Conservation (phyloP, 2,888 invertebrate species). For the Sinotaia quadrata region DNA sequence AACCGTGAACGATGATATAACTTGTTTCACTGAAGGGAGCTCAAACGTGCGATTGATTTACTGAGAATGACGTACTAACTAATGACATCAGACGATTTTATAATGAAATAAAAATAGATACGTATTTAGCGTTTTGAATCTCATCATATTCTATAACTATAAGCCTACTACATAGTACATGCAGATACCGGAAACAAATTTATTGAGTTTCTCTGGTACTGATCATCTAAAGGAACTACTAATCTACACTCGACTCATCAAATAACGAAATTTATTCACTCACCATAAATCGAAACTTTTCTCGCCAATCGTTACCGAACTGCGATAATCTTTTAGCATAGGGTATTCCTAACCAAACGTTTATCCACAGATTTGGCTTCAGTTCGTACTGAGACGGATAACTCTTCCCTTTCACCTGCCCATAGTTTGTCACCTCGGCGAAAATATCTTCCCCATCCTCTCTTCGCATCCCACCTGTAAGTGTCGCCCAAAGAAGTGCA, state of each 20-base stretch:
- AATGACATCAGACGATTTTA: too few relatives aligned
- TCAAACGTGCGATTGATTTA: too few relatives aligned
- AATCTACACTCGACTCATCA: not conserved
- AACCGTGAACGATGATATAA: too few relatives aligned
- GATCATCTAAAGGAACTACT: not conserved
- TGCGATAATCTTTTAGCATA: slow-evolving; percentile 71
- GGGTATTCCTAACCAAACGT: slow-evolving; percentile 73
- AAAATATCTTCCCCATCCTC: slow-evolving; percentile 22
- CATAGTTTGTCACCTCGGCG: slow-evolving; percentile 31
- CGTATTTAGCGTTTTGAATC: too few relatives aligned
- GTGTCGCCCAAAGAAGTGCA: not conserved
- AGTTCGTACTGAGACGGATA: slow-evolving; percentile 55
- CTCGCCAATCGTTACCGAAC: slow-evolving; percentile 50
- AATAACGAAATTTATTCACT: slow-evolving; percentile 15
- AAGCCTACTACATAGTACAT: too few relatives aligned
- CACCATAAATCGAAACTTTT: slow-evolving; percentile 74
- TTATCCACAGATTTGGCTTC: slow-evolving; percentile 54
- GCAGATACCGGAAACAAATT: too few relatives aligned
- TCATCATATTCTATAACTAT: too few relatives aligned
- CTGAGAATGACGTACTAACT: too few relatives aligned
- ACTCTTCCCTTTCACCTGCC: slow-evolving; percentile 54
- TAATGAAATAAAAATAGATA: too few relatives aligned
- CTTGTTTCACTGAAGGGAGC: too few relatives aligned
- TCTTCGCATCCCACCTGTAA: not conserved
- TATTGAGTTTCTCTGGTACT: not conserved